These are phyloP conservation scores for Drosophila yooni DNA, from an alignment of 2,888 invertebrate species.

Conservation along the genomic window DNA sequence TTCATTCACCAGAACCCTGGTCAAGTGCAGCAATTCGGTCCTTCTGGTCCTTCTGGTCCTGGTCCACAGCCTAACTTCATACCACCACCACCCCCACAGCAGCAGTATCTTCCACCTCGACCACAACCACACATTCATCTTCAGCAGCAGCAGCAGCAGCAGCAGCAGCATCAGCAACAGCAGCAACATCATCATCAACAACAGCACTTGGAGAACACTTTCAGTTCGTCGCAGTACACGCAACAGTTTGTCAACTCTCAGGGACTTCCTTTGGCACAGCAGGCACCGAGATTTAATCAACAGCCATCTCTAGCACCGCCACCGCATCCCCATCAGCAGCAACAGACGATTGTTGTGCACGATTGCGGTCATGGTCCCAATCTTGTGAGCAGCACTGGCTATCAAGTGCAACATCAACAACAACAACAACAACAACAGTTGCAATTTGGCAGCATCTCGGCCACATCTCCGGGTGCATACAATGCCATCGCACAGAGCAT, in stretches of 20 bases:
- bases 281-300: conserved; percentile 76
- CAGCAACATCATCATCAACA: conserved; percentile 15
- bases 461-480: conserved; percentile 59
- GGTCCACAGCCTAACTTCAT: conserved; percentile 54
- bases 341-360: conserved; percentile 68
- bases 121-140: conserved; percentile 38
- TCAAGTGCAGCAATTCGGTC: conserved; percentile 52
- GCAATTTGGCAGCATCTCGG: conserved; percentile 54
- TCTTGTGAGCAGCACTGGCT: conserved; percentile 74
- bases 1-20: conserved; percentile 59
- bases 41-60: conserved; percentile 52
- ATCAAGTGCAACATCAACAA: conserved; percentile 60
- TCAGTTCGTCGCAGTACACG: conserved; percentile 68
- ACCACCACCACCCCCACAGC: conserved; percentile 54
- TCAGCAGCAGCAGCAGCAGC: conserved; percentile 36
- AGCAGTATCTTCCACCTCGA: conserved; percentile 66
- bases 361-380: conserved; percentile 84
- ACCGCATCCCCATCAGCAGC: conserved; percentile 64
- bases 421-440: conserved; percentile 31
- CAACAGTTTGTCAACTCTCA: conserved; percentile 75
- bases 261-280: conserved; percentile 75
- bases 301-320: conserved; percentile 67
- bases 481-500: conserved; percentile 80
- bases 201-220: conserved; percentile 58
- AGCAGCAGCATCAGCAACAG: conserved; percentile 50